Evolutionary conservation across 2,113 vertebrate species (phyloP).

Genomic region (Lepidothrix coronata): DNA sequence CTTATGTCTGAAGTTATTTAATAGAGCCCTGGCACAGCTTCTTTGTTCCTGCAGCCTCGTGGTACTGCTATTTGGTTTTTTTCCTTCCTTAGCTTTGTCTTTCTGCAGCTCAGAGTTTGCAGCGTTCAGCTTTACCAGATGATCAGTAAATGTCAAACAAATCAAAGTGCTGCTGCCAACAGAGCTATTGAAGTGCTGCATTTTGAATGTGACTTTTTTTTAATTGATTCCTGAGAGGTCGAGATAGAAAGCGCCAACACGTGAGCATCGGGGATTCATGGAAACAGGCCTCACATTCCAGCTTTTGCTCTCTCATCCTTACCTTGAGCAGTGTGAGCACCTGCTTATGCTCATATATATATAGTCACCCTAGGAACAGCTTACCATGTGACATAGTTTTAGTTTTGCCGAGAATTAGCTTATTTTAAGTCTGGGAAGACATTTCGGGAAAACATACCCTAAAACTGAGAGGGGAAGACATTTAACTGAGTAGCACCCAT

Average conservation of each 20-base stretch:
- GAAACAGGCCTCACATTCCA: neutral
- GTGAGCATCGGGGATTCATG: neutral
- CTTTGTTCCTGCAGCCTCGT: neutral
- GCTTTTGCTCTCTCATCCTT: neutral
- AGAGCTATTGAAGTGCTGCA: neutral
- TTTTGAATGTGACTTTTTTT: neutral
- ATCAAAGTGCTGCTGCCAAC: slow-evolving; percentile 8
- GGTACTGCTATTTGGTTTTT: neutral
- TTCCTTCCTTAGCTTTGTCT: neutral
- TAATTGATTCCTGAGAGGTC: slow-evolving; percentile 11
- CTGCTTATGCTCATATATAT: neutral
- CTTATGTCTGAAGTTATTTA: neutral
- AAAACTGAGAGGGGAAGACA: neutral
- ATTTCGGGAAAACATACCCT: neutral
- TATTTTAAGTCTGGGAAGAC: neutral
- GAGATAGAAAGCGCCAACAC: neutral
- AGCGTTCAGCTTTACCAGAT: neutral
- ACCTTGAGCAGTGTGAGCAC: neutral
- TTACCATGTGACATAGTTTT: neutral
- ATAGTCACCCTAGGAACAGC: neutral
- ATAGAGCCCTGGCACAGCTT: neutral
- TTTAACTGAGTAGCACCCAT: neutral
- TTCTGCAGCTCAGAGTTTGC: slow-evolving; percentile 1
- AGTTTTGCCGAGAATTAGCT: neutral
- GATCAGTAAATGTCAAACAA: slow-evolving; percentile 62